Evolutionary conservation across 2,113 vertebrate species (phyloP), one percentile per base, ranked within the genome.

Genomic region (Puntigrus tetrazona): DNA sequence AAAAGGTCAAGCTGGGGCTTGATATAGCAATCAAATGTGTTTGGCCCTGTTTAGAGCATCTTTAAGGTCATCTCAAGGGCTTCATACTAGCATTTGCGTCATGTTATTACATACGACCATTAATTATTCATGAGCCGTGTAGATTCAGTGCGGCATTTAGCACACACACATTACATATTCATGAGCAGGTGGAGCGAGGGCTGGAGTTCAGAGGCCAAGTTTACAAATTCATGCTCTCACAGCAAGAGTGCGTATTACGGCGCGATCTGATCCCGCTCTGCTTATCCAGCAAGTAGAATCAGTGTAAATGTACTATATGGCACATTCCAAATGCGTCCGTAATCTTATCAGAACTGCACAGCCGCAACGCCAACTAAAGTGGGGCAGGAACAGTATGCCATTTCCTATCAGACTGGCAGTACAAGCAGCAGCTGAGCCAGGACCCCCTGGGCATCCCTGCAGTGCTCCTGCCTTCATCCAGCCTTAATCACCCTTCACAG

Each of bases 401-500:
- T 50, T 43, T 59, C 41, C 43, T 47, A 34, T 52, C 25, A 7
- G 70, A 74, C 36, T 59, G 78, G 78, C 67, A 75, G 36, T 41
- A 77, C 45, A 25, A 36, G 72, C 52, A 27, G 55, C 84, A 88
- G 76, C 80, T 85, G 69, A 85, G 81, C 59, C 84, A 50, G 25
- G n/a, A n/a, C 31, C 52, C 75, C 83, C 59, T 27, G 87, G 87
- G 87, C 57, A 81, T 83, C 59, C 50, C 67, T 67, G 78, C 82
- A 52, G 57, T 59, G 81, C 52, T 63, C 55, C 59, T 43, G 76
- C 67, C 57, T n/a, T 72, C 81, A 83, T 72, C 81, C 61, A 75
- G 6, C 36, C 50, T 73, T 88, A 88, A 88, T 88, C 82, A 85
- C 65, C 43, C 72, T 20, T 83, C 80, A 79, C 74, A 27, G 27